Base-by-base conservation (phyloP, 2,888 invertebrate genomes). In the Diarsia brunnea region DNA sequence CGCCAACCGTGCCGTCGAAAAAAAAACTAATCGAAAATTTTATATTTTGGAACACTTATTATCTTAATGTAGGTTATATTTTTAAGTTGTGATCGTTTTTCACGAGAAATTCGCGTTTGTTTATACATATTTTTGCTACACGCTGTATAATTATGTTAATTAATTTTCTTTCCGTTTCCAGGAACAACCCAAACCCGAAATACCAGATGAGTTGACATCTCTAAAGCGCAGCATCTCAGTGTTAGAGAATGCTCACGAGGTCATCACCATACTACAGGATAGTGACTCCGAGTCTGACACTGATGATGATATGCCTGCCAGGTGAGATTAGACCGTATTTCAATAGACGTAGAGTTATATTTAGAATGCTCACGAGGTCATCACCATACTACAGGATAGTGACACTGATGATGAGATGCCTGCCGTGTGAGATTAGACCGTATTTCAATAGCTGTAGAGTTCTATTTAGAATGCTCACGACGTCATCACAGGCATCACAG, bases 181-280 rank as follows among this genome's bases (percentile, higher is more conserved):
- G 91, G 92, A 91, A 45, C 21, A 84, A 0, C 80, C 90, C 0
- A 85, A 86, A 66, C 65, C 85, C 0, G 55, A 79, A 0, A 12
- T 70, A 0, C 72, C 73, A 0, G 88, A 86, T 0, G 91, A 93
- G 31, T 51, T 92, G 24, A 61, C 82, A 0, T 85, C 88, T 4
- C 45, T 95, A 2, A 92, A 91, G 69, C 84, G 82, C 1, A 90
- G 95, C 43, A 81, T 96, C 1, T 78, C 86, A 0, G 79, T 89
- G 0, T 67, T 96, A 45, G 94, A 94, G 81, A 82, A 81, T 0
- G 88, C 92, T 58, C 96, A 96, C 84, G 95, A 95, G 27, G 78
- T 91, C 0, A 92, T 96, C 0, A 90, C 92, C n/a, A 95, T 96
- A 5, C 55, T 95, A 47, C 88, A 90, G 0, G 95, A 95, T 78